A percentile compares a stretch with the other conserved stretches of the same genome.
Conservation (phyloP, 1,140 invertebrate genomes). For the Drosophila fuyamai region DNA sequence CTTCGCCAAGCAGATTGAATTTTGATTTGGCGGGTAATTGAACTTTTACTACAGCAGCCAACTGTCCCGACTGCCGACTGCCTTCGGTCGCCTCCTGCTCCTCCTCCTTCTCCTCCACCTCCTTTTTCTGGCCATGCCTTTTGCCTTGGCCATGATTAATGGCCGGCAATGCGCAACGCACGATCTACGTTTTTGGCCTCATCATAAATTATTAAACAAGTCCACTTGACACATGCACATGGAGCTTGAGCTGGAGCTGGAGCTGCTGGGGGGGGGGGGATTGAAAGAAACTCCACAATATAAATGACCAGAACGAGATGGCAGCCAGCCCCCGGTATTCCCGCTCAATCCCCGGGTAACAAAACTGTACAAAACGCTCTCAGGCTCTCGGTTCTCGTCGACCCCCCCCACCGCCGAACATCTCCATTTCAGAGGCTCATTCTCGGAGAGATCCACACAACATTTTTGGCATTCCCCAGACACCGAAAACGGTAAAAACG, state of each 20-base stretch:
- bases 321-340: constrained; percentile 14
- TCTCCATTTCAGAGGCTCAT: constrained; percentile 36
- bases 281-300: constrained; percentile 58
- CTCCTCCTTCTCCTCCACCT: no score
- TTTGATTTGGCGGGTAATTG: constrained; percentile 82
- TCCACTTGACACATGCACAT: constrained; percentile 80
- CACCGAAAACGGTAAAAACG: constrained; percentile 76
- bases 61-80: constrained; percentile 10
- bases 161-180: constrained; percentile 81
- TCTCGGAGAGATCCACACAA: constrained; percentile 49
- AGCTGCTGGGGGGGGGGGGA: neutral
- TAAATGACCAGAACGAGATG: constrained; percentile 74
- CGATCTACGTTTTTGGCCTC: constrained; percentile 82
- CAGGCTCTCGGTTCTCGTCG: neutral
- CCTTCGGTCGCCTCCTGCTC: neutral
- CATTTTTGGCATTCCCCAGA: constrained; percentile 76
- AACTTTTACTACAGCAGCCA: constrained; percentile 76
- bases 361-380: constrained; percentile 77
- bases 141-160: constrained; percentile 73
- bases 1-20: constrained; percentile 73
- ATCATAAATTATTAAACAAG: constrained; percentile 83
- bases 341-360: constrained; percentile 19
- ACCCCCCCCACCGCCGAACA: neutral
- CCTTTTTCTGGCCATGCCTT: constrained; percentile 5
- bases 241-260: constrained; percentile 1